A percentile compares a stretch with the other conserved stretches of the same genome.
These are phyloP conservation scores for Cricetomys ansorgei DNA, from an alignment of 2,113 vertebrate genomes.

Conservation along the genomic window DNA sequence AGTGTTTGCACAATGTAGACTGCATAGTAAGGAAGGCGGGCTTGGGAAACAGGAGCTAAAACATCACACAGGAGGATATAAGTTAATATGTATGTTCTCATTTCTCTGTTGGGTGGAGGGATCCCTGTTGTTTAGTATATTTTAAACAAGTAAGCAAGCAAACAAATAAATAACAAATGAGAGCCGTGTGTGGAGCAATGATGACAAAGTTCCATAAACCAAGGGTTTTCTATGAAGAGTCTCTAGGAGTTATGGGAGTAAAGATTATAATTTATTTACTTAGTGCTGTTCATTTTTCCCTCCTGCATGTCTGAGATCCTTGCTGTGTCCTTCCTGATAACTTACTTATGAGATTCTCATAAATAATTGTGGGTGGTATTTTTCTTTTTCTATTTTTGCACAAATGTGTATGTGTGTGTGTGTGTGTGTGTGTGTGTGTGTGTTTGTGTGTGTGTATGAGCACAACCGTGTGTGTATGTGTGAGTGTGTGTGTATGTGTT, in stretches of 20 bases:
- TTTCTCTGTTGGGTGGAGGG: background rate
- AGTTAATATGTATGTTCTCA: slow-evolving; percentile 10
- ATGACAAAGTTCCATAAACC: background rate
- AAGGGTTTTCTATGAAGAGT: background rate
- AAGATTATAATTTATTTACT: background rate
- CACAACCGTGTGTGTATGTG: background rate
- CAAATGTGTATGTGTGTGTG: background rate
- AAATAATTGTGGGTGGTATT: background rate
- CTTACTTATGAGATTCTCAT: background rate
- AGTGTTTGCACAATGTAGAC: background rate
- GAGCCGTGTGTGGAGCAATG: background rate
- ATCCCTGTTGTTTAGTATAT: background rate
- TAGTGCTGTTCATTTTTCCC: background rate
- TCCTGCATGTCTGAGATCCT: background rate
- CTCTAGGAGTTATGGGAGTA: background rate
- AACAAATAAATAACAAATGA: background rate
- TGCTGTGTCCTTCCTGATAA: background rate
- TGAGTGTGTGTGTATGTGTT: background rate
- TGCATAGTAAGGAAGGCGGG: background rate
- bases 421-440: too few species aligned
- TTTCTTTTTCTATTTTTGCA: background rate
- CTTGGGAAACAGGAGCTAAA: background rate
- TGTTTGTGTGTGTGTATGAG: background rate
- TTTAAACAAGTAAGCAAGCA: slow-evolving; percentile 43
- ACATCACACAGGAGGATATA: background rate